Percentiles rank a stretch among this genome's conserved stretches.
These are phyloP conservation scores for Entomyzon cyanotis DNA, from an alignment of 2,113 vertebrate species.

Conservation along the genomic window DNA sequence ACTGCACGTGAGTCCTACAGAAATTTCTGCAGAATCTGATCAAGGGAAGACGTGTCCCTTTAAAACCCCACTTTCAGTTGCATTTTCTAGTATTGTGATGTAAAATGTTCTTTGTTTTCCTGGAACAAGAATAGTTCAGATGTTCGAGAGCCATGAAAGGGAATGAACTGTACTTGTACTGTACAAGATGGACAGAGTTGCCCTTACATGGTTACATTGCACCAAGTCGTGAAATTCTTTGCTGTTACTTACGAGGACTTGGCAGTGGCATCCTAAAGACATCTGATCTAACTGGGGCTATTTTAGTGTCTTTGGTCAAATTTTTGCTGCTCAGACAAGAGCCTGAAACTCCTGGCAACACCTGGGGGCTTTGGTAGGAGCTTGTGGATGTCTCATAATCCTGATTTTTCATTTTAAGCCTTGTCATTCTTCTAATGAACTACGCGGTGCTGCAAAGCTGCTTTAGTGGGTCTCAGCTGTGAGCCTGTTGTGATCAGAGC, in stretches of 20 bases:
- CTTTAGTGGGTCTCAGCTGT: neutral
- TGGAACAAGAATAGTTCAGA: slow-evolving; percentile 65
- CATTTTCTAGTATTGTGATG: slow-evolving; percentile 38
- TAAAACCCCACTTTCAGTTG: slow-evolving; percentile 2
- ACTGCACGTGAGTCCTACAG: neutral
- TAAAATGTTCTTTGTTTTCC: slow-evolving; percentile 50
- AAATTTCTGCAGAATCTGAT: neutral
- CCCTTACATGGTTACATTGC: slow-evolving; percentile 75
- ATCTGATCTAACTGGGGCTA: slow-evolving; percentile 34
- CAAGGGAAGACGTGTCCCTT: neutral
- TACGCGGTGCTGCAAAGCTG: neutral
- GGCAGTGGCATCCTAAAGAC: slow-evolving; percentile 57
- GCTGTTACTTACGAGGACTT: slow-evolving; percentile 45
- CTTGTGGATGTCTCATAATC: neutral
- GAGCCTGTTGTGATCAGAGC: neutral
- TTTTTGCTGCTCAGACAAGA: neutral
- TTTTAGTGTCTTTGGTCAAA: slow-evolving; percentile 42
- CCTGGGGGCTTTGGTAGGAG: neutral
- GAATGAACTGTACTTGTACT: slow-evolving; percentile 57
- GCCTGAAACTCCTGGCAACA: neutral
- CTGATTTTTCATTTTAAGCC: neutral
- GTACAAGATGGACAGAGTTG: slow-evolving; percentile 57
- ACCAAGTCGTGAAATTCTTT: slow-evolving; percentile 70
- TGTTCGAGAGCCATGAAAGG: slow-evolving; percentile 71
- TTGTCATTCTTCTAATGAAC: neutral